A percentile compares a stretch with the other conserved stretches of the same genome.
These are phyloP conservation scores for Stichopus horrens DNA, from an alignment of 53 echinoderm and acorn worm species.

Conservation along the genomic window DNA sequence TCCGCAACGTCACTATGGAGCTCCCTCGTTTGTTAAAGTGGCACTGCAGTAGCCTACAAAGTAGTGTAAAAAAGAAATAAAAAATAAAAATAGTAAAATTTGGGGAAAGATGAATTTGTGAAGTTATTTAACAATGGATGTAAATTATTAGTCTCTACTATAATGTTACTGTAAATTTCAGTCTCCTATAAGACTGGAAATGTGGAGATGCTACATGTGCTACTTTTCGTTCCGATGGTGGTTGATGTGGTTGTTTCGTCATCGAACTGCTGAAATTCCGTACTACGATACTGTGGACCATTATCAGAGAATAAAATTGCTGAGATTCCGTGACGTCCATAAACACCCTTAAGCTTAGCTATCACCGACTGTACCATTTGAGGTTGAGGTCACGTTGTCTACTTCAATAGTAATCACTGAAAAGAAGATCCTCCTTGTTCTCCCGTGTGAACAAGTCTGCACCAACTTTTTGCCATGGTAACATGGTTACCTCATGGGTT, in stretches of 20 bases:
- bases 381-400: slow-evolving; percentile 41
- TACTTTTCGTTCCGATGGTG: no score
- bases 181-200: no score
- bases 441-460: slow-evolving; percentile 30
- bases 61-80: no score
- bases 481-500: slow-evolving; percentile 8
- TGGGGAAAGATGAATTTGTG: no score
- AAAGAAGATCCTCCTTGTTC: slow-evolving; percentile 19
- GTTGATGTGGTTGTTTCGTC: background rate
- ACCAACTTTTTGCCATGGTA: slow-evolving; percentile 53
- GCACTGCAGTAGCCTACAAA: no score
- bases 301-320: slow-evolving; percentile 46
- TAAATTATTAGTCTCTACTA: no score
- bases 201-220: no score
- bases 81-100: no score
- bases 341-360: slow-evolving; percentile 30
- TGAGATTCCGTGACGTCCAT: slow-evolving; percentile 47
- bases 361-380: slow-evolving; percentile 37
- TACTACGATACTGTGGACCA: slow-evolving; percentile 23
- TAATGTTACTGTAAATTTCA: no score
- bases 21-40: no score
- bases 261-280: slow-evolving; percentile 25
- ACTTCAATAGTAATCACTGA: slow-evolving; percentile 47
- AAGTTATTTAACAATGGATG: no score
- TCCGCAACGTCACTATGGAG: no score